A percentile compares a stretch with the other conserved stretches of the same genome.
phyloP scores from a whole-genome alignment of 2,797 vertebrate genomes.

The Hapalemur alaotrensis region DNA sequence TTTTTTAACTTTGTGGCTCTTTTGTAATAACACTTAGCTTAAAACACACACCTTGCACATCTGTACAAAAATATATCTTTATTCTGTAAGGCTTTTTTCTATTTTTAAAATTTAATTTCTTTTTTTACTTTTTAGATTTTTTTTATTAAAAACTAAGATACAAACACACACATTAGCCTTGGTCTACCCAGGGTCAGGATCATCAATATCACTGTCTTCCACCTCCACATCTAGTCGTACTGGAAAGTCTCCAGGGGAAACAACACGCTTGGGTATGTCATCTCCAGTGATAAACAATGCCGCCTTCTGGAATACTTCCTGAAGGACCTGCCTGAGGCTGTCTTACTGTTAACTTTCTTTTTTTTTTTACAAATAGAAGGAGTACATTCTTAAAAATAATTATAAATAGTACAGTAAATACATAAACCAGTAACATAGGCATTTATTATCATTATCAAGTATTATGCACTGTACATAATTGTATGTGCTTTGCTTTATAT shows the following conservation, averaged over 20 bases:
- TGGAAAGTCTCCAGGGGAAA: neutral
- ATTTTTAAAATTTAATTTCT: neutral
- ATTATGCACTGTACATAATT: neutral
- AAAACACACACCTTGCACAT: neutral
- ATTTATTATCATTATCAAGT: neutral
- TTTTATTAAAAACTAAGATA: neutral
- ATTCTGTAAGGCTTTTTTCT: neutral
- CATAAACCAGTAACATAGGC: neutral
- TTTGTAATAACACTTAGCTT: neutral
- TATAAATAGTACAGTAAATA: neutral
- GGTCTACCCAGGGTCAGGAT: neutral
- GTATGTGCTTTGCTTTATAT: neutral
- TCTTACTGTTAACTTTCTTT: neutral
- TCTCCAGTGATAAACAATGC: neutral
- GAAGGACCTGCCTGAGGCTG: neutral
- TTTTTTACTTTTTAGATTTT: neutral
- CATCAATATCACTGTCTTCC: neutral
- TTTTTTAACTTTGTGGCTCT: neutral
- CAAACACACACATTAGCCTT: neutral
- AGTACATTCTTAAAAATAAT: neutral
- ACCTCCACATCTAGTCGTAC: neutral
- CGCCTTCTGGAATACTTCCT: neutral
- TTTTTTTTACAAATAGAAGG: neutral
- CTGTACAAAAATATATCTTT: neutral
- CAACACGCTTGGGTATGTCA: neutral